Percentiles rank a stretch among this genome's conserved stretches.
phyloP scores from a whole-genome alignment of 2,113 vertebrate genomes.

The Garra rufa region DNA sequence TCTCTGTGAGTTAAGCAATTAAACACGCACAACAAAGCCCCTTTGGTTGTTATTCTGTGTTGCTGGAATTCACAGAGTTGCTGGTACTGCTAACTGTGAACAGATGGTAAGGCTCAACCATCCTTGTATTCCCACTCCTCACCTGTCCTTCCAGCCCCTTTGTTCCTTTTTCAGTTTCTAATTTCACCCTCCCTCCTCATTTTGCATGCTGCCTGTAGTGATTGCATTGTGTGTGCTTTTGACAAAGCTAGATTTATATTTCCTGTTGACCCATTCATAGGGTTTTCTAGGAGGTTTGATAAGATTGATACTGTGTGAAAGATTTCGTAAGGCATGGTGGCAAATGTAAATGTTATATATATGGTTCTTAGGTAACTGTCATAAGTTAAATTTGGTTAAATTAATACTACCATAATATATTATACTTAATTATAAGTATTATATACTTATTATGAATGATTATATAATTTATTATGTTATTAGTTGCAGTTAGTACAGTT shows the following conservation, averaged over 20 bases:
- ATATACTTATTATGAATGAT: background rate
- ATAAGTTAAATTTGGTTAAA: background rate
- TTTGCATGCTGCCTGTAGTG: constrained; percentile 53
- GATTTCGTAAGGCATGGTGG: background rate
- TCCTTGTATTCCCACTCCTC: constrained; percentile 41
- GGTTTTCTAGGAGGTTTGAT: background rate
- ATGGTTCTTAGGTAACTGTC: background rate
- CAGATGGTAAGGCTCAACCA: constrained; percentile 69
- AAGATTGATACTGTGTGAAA: background rate
- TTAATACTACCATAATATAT: background rate
- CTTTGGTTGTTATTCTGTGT: constrained; percentile 54
- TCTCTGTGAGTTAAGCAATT: constrained; percentile 27
- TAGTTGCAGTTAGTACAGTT: background rate
- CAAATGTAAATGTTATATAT: background rate
- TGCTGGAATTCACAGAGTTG: constrained; percentile 57
- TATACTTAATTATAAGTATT: background rate
- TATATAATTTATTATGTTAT: background rate
- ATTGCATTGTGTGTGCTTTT: constrained; percentile 13
- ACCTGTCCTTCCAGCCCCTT: constrained; percentile 10
- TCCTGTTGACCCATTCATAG: background rate
- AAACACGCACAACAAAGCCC: constrained; percentile 45
- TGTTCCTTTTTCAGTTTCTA: background rate
- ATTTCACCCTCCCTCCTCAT: background rate
- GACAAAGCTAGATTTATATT: background rate
- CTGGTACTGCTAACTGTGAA: constrained; percentile 58